Evolutionary conservation across 2,113 vertebrate species (phyloP).

Genomic region (Cyprinodon brontotheroides): DNA sequence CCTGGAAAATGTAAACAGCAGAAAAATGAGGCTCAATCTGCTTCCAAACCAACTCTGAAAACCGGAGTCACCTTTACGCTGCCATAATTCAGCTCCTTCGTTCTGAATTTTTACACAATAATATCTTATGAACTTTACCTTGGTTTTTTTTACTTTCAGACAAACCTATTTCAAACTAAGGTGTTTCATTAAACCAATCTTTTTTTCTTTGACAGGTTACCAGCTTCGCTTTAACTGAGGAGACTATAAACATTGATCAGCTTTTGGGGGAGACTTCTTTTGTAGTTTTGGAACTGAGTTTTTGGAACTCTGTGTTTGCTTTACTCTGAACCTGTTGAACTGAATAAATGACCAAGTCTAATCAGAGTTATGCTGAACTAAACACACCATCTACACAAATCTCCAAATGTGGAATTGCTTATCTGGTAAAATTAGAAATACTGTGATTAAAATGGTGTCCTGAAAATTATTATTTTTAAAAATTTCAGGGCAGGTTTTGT

Average conservation of each 20-base stretch:
- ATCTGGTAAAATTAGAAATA: too few relatives aligned
- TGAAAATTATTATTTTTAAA: neutral
- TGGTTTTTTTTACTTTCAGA: neutral
- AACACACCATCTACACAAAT: neutral
- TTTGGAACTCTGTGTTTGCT: neutral
- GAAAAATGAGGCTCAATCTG: neutral
- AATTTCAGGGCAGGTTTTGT: neutral
- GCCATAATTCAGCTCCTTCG: neutral
- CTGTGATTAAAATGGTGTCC: neutral
- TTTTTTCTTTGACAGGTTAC: neutral
- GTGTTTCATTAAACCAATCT: neutral
- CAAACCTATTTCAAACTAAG: conserved; percentile 3
- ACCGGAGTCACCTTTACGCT: neutral
- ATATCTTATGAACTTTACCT: neutral
- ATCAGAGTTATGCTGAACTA: neutral
- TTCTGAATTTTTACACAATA: neutral
- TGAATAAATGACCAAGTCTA: neutral
- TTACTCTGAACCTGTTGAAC: neutral
- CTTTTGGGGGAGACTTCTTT: too few relatives aligned
- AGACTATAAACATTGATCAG: neutral
- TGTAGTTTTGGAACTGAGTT: neutral
- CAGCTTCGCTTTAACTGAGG: neutral
- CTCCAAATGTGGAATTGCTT: neutral
- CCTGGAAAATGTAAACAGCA: neutral
- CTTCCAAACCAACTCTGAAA: neutral